These are phyloP conservation scores for Sinella curviseta DNA, from an alignment of 1,140 invertebrate genomes.

Conservation along the genomic window DNA sequence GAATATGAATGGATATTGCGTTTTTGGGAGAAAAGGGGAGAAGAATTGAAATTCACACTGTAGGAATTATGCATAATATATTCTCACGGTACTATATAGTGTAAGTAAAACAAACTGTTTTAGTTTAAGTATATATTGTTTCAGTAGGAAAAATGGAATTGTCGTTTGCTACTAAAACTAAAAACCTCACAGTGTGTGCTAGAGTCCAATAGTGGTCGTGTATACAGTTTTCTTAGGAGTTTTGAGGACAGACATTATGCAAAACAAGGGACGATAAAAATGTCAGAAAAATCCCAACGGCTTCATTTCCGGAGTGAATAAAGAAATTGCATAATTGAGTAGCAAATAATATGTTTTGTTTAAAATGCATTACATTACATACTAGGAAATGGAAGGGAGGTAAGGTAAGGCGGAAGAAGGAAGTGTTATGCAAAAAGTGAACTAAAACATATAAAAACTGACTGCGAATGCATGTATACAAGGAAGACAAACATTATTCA, in stretches of 20 bases:
- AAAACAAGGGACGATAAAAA: slow-evolving; percentile 46
- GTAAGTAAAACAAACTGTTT: no score
- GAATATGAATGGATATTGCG: slow-evolving; percentile 15
- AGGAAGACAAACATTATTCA: no score
- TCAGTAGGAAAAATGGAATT: neutral
- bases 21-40: neutral
- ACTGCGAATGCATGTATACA: no score
- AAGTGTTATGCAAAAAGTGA: neutral
- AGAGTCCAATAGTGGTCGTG: no score
- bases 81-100: no score
- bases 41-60: neutral
- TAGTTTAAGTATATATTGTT: no score
- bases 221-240: neutral
- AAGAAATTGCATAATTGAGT: slow-evolving; percentile 45
- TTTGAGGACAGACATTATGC: slow-evolving; percentile 44
- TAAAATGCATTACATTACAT: slow-evolving; percentile 30
- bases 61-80: no score
- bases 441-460: no score
- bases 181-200: no score
- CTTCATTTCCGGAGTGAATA: slow-evolving; percentile 44
- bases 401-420: no score
- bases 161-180: neutral
- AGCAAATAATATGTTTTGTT: slow-evolving; percentile 36
- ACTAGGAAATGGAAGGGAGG: no score
- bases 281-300: slow-evolving; percentile 47